These are phyloP conservation scores for Onychorhynchus coronatus DNA, from an alignment of 2,113 vertebrate genomes.

Conservation along the genomic window DNA sequence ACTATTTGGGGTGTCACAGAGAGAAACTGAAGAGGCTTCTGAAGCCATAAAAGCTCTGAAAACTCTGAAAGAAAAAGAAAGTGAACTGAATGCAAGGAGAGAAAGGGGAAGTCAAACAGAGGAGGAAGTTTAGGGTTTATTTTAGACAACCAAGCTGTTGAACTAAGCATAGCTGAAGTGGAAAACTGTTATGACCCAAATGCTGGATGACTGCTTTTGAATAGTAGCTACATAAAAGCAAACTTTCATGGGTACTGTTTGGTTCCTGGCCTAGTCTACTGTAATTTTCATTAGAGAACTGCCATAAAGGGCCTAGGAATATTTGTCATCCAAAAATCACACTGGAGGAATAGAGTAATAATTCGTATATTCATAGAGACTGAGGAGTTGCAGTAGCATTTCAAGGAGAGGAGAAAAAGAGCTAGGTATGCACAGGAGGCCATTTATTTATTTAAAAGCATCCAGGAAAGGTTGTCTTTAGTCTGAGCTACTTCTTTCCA, in stretches of 20 bases:
- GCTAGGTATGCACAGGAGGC: background rate
- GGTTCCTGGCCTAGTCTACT: background rate
- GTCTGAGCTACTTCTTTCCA: background rate
- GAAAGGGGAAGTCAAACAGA: background rate
- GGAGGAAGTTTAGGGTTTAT: background rate
- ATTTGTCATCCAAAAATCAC: background rate
- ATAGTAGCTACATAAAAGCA: background rate
- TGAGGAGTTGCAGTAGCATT: background rate
- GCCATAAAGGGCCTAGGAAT: background rate
- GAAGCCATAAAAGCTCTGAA: background rate
- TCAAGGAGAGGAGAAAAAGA: background rate
- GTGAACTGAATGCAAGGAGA: background rate
- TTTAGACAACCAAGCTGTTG: background rate
- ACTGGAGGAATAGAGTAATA: background rate
- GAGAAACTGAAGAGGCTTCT: background rate
- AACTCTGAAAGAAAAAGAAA: background rate
- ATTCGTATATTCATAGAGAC: background rate
- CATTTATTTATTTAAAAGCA: constrained; percentile 1
- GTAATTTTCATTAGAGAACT: background rate
- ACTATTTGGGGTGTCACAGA: background rate
- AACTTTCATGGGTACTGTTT: background rate
- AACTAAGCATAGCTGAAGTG: background rate
- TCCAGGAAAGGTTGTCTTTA: background rate
- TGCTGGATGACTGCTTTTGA: background rate
- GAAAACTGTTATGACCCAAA: background rate